Base-by-base conservation (phyloP, 2,113 vertebrate genomes). In the Aramus guarauna region DNA sequence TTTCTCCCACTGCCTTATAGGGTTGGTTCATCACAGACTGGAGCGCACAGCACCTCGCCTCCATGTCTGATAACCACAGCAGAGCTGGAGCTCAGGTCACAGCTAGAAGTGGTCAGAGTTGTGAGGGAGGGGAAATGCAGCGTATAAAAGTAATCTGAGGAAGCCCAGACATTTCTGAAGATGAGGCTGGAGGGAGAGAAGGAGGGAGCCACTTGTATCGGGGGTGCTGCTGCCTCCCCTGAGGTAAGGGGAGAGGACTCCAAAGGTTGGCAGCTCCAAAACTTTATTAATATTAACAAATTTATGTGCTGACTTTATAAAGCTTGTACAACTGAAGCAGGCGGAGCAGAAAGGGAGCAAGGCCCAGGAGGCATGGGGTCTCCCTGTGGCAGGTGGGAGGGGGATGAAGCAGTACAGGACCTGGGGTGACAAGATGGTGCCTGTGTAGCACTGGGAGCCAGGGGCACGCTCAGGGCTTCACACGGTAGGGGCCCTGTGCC, bases 401-500 rank as follows among this genome's bases (percentile, higher is more conserved):
- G 15, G 9, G n/a, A 12, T 15, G 30, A 82, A 27, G 9, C 7
- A 17, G 8, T 21, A 14, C 48, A 34, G 85, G 17, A 11, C 6
- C 13, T 32, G 29, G 5, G 12, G 29, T 52, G 39, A 60, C 19
- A 47, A 29, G 47, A 14, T 32, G 36, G 63, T 12, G 3, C 12
- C 29, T 34, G 32, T 1, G 2, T 30, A 36, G 58, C 53, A 20
- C 9, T 2, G 8, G 8, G 22, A 11, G 1, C 32, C 2, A 8
- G 29, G 34, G 47, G 17, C 6, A 23, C 0, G 0, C 10, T 24
- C 9, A 17, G 36, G 39, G 23, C 50, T 71, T 71, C 76, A 39
- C 1, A 0, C 19, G 18, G 8, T 41, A 23, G 37, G 11, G 76
- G 9, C 6, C 14, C 12, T 12, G 3, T 4, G 36, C 4, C 43